Percentiles rank a stretch among this genome's conserved stretches.
These are phyloP conservation scores for Rhabdophis nuchalis DNA, from an alignment of 2,797 vertebrate species.

Conservation along the genomic window DNA sequence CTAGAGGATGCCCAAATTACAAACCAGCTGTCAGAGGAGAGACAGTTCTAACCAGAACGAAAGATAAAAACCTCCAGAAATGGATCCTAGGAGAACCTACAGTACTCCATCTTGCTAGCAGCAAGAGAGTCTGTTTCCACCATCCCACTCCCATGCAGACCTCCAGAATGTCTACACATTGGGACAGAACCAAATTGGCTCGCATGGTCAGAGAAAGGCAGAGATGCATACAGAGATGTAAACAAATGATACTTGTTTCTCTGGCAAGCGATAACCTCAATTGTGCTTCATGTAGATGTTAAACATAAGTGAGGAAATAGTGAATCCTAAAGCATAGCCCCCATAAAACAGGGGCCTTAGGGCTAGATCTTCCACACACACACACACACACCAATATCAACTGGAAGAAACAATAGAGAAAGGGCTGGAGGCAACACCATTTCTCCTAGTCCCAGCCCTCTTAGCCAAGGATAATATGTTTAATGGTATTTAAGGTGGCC, in stretches of 20 bases:
- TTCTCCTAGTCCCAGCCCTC: not conserved
- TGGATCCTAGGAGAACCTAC: not conserved
- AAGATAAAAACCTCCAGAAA: not conserved
- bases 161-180: not conserved
- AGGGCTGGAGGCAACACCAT: not conserved
- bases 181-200: not conserved
- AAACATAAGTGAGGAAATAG: not conserved
- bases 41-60: not conserved
- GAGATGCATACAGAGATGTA: not conserved
- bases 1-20: not conserved
- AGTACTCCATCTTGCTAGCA: not conserved
- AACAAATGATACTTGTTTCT: not conserved
- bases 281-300: not conserved
- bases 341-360: not conserved
- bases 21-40: not conserved
- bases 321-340: not conserved
- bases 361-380: not conserved
- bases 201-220: not conserved
- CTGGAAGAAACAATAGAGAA: not conserved
- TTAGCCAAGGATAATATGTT: not conserved
- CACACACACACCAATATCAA: not conserved
- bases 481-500: not conserved
- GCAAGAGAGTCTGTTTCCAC: not conserved
- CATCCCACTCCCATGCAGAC: not conserved
- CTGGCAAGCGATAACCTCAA: not conserved